A percentile compares a stretch with the other conserved stretches of the same genome.
These are phyloP conservation scores for Columbina picui DNA, from an alignment of 2,113 vertebrate species.

Conservation along the genomic window DNA sequence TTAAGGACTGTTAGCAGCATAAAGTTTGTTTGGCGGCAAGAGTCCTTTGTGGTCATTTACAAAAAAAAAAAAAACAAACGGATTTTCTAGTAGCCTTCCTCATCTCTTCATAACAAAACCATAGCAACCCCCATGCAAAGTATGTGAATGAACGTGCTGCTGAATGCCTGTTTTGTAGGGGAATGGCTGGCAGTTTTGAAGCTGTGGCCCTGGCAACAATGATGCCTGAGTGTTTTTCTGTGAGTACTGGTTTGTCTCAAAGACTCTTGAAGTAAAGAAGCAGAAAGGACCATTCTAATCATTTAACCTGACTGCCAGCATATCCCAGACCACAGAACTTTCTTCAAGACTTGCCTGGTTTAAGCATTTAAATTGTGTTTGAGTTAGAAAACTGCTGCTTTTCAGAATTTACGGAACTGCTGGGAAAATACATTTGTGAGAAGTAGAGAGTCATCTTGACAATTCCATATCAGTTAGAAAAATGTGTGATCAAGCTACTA, in stretches of 20 bases:
- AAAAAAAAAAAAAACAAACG: too few species aligned
- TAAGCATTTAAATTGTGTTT: not conserved
- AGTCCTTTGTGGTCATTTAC: not conserved
- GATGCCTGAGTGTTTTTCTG: not conserved
- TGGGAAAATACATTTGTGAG: not conserved
- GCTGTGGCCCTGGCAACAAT: constrained; percentile 9
- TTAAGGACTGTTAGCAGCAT: not conserved
- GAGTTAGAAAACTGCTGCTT: not conserved
- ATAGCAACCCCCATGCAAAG: constrained; percentile 31
- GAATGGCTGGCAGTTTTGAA: constrained; percentile 38
- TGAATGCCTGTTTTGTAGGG: constrained; percentile 38
- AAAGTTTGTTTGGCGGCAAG: constrained; percentile 1
- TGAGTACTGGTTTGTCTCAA: not conserved
- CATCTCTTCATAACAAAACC: constrained; percentile 27
- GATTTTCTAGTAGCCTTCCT: constrained; percentile 24
- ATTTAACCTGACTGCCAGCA: not conserved
- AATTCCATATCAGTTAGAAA: not conserved
- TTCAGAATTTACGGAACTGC: not conserved
- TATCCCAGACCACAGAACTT: not conserved
- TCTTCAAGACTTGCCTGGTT: not conserved
- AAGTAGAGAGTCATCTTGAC: not conserved
- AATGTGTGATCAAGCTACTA: not conserved
- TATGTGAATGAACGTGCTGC: not conserved
- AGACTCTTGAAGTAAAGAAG: not conserved
- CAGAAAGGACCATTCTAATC: not conserved